These are phyloP conservation scores for Athrips mouffetella DNA, from an alignment of 2,888 invertebrate species.

Conservation along the genomic window DNA sequence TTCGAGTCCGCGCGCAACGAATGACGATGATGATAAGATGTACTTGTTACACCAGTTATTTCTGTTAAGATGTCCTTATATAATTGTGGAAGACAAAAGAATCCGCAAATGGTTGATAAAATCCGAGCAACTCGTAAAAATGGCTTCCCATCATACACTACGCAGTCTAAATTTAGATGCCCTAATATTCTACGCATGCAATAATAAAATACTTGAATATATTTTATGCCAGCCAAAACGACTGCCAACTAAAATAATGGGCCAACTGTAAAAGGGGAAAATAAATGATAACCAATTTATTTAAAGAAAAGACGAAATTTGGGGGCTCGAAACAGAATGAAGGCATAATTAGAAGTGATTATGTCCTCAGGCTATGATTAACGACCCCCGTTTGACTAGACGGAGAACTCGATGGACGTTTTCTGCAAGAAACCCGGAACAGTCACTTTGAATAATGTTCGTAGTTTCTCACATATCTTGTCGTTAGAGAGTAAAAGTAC, in stretches of 20 bases:
- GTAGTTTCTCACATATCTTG: no score
- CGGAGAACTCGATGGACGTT: conserved; percentile 20
- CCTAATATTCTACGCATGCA: neutral
- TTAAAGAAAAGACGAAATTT: conserved; percentile 31
- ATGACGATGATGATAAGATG: no score
- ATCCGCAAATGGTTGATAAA: no score
- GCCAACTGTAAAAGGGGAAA: conserved; percentile 28
- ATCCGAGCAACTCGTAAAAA: no score
- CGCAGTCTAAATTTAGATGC: no score
- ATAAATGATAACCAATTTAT: conserved; percentile 44
- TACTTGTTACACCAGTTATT: no score
- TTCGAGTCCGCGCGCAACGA: no score
- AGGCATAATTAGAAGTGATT: conserved; percentile 50
- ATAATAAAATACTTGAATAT: neutral
- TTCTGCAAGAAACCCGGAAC: neutral
- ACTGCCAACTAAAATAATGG: conserved; percentile 27
- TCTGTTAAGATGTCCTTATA: no score
- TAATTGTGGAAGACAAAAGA: no score
- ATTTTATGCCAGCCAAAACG: conserved; percentile 1
- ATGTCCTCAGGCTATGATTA: conserved; percentile 38
- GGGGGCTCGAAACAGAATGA: conserved; percentile 38
- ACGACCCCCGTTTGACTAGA: conserved; percentile 33
- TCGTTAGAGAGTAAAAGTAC: no score
- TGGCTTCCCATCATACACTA: no score
- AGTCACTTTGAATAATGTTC: conserved; percentile 8